Base-by-base conservation (phyloP, 2,113 vertebrate species). In the Hassar affinis region DNA sequence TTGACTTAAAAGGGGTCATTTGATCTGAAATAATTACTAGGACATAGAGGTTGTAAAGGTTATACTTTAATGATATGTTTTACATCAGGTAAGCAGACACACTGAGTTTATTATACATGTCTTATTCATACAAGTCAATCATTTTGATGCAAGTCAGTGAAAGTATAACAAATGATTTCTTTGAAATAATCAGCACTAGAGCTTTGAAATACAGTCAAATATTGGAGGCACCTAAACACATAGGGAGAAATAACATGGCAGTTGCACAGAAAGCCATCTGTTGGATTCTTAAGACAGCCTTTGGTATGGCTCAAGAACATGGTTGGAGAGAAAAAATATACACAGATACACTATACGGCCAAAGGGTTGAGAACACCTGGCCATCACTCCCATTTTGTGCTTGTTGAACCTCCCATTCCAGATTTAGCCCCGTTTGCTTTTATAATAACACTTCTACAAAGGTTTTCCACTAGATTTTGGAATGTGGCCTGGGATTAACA, bases 161-260 rank as follows among this genome's bases (percentile, higher is more conserved):
- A 92, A 88, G 87, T 92, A 91, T 82, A 89, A 92, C 68, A 93
- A 88, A 91, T 86, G 38, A 62, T 78, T 84, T 85, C 69, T 85
- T 78, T 89, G 80, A 83, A 80, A 77, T 61, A 69, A 79, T 57
- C 84, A 86, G 84, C 80, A 80, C 84, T 35, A 81, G 68, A 80
- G 82, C 82, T 80, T 88, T 92, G 91, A 92, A 82, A 89, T 91
- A 92, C 90, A 89, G 87, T 93, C 91, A 93, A 93, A 94, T 91
- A 92, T 90, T 92, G 90, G 90, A 89, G 88, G 85, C 89, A 91
- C 95, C 94, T 94, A 76, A 93, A 91, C 91, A 89, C 88, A 85
- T 80, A 90, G 87, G 90, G 90, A 92, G 90, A 92, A 92, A 90
- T 94, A 93, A 94, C 95, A 56, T 91, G 93, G 85, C 93, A 93